A percentile compares a stretch with the other conserved stretches of the same genome.
Evolutionary conservation across 1,140 invertebrate genomes (phyloP).

Genomic region (Chrysoperla carnea): DNA sequence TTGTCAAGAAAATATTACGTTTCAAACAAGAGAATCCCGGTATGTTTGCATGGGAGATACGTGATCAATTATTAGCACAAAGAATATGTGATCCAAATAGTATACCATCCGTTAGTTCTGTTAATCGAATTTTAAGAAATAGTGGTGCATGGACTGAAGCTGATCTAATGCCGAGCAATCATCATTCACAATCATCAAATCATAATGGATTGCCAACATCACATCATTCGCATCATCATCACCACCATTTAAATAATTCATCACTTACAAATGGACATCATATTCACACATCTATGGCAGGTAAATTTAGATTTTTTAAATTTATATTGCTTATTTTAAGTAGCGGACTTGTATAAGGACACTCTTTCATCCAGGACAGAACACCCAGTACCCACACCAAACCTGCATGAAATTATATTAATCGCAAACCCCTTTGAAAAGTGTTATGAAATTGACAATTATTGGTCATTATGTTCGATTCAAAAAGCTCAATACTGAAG

Average conservation of each 20-base stretch:
- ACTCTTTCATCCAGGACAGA: no score
- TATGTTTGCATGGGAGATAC: conserved; percentile 87
- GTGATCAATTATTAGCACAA: conserved; percentile 68
- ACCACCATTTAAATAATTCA: conserved; percentile 4
- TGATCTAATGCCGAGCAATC: conserved; percentile 12
- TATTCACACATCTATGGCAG: conserved; percentile 8
- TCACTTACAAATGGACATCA: conserved; percentile 6
- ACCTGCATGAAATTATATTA: no score
- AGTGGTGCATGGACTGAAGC: conserved; percentile 53
- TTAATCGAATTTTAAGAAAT: conserved; percentile 84
- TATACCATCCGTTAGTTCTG: conserved; percentile 85
- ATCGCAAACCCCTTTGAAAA: no score
- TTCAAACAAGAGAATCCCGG: conserved; percentile 83
- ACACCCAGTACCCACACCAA: no score
- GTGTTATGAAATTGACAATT: no score
- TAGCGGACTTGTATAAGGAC: no score
- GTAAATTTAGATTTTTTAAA: conserved; percentile 1
- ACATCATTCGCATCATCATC: no score
- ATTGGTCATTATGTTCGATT: no score
- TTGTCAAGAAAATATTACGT: conserved; percentile 79
- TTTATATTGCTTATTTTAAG: no score
- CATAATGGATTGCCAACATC: neutral
- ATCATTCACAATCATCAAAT: conserved; percentile 4
- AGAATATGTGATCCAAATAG: conserved; percentile 70
- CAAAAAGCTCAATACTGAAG: no score